Evolutionary conservation across 1,140 invertebrate species (phyloP), one percentile per base, ranked within the genome.

Genomic region (Drosophila nikananu): DNA sequence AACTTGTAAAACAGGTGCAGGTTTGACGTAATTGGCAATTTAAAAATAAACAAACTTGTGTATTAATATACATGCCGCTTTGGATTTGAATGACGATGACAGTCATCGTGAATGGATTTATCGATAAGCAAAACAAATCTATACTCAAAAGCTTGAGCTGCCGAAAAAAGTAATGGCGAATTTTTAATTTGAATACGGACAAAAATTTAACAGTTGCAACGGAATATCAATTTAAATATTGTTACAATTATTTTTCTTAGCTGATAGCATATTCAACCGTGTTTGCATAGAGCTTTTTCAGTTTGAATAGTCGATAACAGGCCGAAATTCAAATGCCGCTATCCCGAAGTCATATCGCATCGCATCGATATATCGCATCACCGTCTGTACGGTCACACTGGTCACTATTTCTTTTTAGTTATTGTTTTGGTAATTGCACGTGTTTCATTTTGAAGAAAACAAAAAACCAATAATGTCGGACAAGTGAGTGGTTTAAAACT

Each of bases 391-490:
- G 46, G 46, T 5, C 23, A 15, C 54, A 55, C 52, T 55, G 52
- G 1, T 27, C n/a, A 5, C 37, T 32, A 70, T 35, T 27, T 27
- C 52, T 60, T 80, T 77, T 27, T 55, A 68, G 57, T 76, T 87
- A 63, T 87, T 87, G 84, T 87, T 87, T 87, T 87, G 83, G 3
- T 66, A 35, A 58, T 78, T 83, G 71, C 83, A 87, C 83, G 80
- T 83, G 83, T 83, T 89, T 70, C 58, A n/a, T 25, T 19, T 30
- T 51, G 12, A 62, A 52, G n/a, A 68, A 74, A 80, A 27, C 17
- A 17, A 54, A 54, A 72, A 67, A 37, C 25, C 2, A 30, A 77
- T 23, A 49, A 92, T 92, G 90, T 91, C 89, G 17, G 91, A 92
- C 79, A 92, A 92, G 91, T 92, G 70, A 81, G 74, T 59, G 15